Evolutionary conservation across 2,113 vertebrate genomes (phyloP), one percentile per base, ranked within the genome.

Genomic region (Saccopteryx bilineata): DNA sequence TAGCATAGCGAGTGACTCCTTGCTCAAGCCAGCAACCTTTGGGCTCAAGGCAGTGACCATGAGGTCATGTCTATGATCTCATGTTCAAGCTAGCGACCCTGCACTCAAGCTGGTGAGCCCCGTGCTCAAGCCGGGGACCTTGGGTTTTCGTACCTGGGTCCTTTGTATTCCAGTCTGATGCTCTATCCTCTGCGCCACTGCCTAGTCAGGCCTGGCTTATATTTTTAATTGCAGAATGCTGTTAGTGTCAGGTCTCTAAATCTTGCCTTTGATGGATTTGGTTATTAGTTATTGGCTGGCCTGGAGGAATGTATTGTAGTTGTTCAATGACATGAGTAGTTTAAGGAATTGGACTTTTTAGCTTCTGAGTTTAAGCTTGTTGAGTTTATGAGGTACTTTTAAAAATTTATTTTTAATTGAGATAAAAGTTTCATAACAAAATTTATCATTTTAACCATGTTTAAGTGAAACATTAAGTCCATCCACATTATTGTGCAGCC

Each of bases 321-420:
- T 84, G 9, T 85, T n/a, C 2, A 7, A 24, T 46, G 71, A 80
- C 39, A 33, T 46, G 50, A 33, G 3, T 61, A 28, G 9, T 21
- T 46, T 50, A 58, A 33, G 33, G 7, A 15, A 3, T 24, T 50
- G 14, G 72, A 18, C 33, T 61, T 90, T 90, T 87, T 56, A 84
- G 83, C 39, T 82, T 87, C 65, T 80, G 65, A 71, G 85, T 31
- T 54, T 54, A 54, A 94, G 31, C 81, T 48, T 61, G 28, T 81
- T 65, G 87, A 54, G 68, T 54, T 82, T 80, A 24, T 69, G 24
- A 24, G 24, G 12, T 75, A 11, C 31, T 92, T 84, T 71, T 28
- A 61, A 87, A 50, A 24, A 54, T 52, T 66, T 83, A 33, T 66
- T 90, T 93, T 93, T 78, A 78, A 61, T 76, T 7, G 17, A 82